Evolutionary conservation across 2,797 vertebrate genomes (phyloP).

Genomic region (Spea hammondii): DNA sequence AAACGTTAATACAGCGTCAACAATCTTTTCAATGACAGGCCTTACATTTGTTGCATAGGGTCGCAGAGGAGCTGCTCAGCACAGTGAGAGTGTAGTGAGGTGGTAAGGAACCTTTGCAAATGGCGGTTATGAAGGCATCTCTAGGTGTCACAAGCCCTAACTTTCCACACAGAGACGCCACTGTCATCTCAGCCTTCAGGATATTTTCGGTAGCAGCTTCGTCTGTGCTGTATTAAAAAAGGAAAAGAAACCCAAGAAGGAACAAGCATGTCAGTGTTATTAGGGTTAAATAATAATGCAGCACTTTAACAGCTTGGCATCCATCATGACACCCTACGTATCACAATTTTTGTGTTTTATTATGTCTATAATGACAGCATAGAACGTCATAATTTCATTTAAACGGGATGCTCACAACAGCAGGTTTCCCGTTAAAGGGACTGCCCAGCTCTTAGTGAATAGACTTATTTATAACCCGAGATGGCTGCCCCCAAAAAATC

Average conservation of each 20-base stretch:
- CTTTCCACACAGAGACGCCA: slow-evolving; percentile 93
- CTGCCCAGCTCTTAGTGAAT: too few species aligned
- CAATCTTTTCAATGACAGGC: background rate
- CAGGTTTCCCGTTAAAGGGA: background rate
- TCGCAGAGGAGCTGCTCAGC: slow-evolving; percentile 79
- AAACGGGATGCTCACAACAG: too few species aligned
- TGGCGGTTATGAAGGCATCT: slow-evolving; percentile 96
- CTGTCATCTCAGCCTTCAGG: slow-evolving; percentile 93
- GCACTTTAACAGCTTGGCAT: too few species aligned
- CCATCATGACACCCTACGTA: too few species aligned
- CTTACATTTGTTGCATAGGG: slow-evolving; percentile 86
- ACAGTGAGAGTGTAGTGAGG: slow-evolving; percentile 95
- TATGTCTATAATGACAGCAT: background rate
- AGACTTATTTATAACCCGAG: too few species aligned
- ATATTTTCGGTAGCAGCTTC: slow-evolving; percentile 97
- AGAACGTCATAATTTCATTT: too few species aligned
- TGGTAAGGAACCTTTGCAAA: slow-evolving; percentile 96
- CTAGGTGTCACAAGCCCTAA: slow-evolving; percentile 93
- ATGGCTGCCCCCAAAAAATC: too few species aligned
- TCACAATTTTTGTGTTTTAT: background rate
- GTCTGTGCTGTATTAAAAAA: slow-evolving; percentile 80
- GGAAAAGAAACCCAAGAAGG: background rate
- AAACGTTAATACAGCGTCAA: too few species aligned
- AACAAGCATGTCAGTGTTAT: background rate
- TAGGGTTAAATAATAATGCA: too few species aligned